phyloP scores from a whole-genome alignment of 2,888 invertebrate species.

The Chaetogeoica ovagalla region DNA sequence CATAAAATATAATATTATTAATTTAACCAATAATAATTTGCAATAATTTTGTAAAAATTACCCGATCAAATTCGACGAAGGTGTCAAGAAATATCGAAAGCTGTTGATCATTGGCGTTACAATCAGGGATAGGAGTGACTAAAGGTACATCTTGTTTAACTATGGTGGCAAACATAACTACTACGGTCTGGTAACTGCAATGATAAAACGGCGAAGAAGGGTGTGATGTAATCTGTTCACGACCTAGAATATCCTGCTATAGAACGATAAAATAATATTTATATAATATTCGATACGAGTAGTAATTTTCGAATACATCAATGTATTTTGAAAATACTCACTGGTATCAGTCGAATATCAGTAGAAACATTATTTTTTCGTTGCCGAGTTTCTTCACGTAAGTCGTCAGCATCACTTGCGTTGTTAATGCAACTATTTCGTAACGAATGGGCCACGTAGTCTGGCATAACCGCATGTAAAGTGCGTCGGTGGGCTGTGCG shows the following conservation, averaged over 20 bases:
- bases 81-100: constrained; percentile 83
- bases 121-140: not conserved
- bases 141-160: not conserved
- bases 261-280: not conserved
- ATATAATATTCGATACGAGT: not conserved
- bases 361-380: not conserved
- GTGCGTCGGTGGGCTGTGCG: constrained; percentile 22
- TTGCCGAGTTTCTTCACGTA: not conserved
- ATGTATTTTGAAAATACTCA: not conserved
- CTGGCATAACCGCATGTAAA: constrained; percentile 14
- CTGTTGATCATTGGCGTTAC: constrained; percentile 65
- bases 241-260: not conserved
- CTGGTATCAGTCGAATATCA: constrained; percentile 1
- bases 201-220: constrained; percentile 9
- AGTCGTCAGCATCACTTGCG: not conserved
- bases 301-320: not conserved
- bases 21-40: not conserved
- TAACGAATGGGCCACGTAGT: constrained; percentile 14
- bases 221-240: not conserved
- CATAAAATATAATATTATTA: constrained; percentile 31
- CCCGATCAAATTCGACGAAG: constrained; percentile 92
- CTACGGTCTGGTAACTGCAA: constrained; percentile 6
- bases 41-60: constrained; percentile 58
- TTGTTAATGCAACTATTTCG: not conserved
- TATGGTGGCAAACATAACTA: constrained; percentile 17